Evolutionary conservation across 2,888 invertebrate genomes (phyloP), one percentile per base, ranked within the genome.

Genomic region (Steromphala cineraria): DNA sequence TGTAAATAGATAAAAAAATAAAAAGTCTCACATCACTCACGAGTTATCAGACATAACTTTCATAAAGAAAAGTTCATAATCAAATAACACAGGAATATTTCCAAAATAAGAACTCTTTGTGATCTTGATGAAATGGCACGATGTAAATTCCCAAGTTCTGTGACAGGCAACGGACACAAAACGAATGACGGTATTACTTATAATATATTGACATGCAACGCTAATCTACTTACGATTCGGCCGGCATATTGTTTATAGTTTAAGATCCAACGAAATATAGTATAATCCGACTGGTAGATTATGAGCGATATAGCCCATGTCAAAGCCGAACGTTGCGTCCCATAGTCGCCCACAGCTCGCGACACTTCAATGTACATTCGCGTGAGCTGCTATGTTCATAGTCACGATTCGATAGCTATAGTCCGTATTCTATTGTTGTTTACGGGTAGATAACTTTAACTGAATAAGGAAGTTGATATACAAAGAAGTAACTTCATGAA

Each of bases 171-270:
- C 46, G 13, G 13, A 46, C 46, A 46, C 10, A 8, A 46, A 13
- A 1, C 10, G 46, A 46, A 8, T 46, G 46, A 1, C 46, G 46
- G 46, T 10, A 10, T 46, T 46, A 10, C 46, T 46, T 46, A 46
- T 46, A 46, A 46, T 46, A 46, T 56, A 56, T 31, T 19, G 71
- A 17, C 19, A 40, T 17, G 28, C 10, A 71, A 36, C 36, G n/a
- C 36, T 36, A 36, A 71, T 36, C 31, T 71, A 71, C 71, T 71
- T 71, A 71, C 71, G 71, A 71, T 36, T 71, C 71, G 19, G 28
- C 71, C 40, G 71, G 71, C 71, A 71, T 71, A 36, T 19, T 71
- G 40, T 19, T 71, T 10, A 31, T 19, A 19, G 13, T 19, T 71
- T 71, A 36, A 31, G 71, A 28, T 71, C 36, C 71, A 31, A n/a